A percentile compares a stretch with the other conserved stretches of the same genome.
Conservation (phyloP, 2,888 invertebrate genomes). For the Drosophila atripex region DNA sequence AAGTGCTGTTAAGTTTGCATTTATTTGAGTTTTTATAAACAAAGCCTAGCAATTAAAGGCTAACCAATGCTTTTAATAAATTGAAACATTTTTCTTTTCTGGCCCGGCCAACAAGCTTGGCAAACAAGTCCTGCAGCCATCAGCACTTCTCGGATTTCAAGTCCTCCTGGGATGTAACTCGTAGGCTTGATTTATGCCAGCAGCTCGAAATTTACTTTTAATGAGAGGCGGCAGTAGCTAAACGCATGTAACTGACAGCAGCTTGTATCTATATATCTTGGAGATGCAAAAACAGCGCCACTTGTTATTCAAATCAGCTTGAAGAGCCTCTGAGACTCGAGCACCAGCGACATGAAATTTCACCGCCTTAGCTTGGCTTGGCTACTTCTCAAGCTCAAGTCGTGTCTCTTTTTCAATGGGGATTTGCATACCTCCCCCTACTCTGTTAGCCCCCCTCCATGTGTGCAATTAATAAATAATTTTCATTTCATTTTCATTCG, state of each 20-base stretch:
- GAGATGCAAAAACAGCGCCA: conserved; percentile 47
- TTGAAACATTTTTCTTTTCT: conserved; percentile 23
- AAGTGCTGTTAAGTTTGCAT: neutral
- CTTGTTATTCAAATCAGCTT: conserved; percentile 58
- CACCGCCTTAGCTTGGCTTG: conserved; percentile 15
- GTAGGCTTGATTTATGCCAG: conserved; percentile 59
- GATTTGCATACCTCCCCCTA: conserved; percentile 49
- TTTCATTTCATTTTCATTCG: conserved; percentile 77
- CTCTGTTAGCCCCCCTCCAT: neutral
- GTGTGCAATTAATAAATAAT: conserved; percentile 72
- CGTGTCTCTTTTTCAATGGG: conserved; percentile 45
- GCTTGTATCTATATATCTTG: conserved; percentile 49
- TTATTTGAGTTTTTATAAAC: neutral
- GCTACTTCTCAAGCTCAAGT: conserved; percentile 30
- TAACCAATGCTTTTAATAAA: conserved; percentile 18
- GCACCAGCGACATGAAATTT: conserved; percentile 30
- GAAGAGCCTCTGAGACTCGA: conserved; percentile 14
- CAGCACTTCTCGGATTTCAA: conserved; percentile 40
- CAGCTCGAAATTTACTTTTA: conserved; percentile 61
- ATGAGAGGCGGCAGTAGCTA: conserved; percentile 51
- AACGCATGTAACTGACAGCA: conserved; percentile 57
- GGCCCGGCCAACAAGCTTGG: too few relatives aligned
- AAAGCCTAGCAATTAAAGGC: conserved; percentile 2
- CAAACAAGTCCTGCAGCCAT: conserved; percentile 36
- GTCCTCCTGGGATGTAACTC: conserved; percentile 20